phyloP scores from a whole-genome alignment of 2,797 vertebrate species.

The Molossus molossus region DNA sequence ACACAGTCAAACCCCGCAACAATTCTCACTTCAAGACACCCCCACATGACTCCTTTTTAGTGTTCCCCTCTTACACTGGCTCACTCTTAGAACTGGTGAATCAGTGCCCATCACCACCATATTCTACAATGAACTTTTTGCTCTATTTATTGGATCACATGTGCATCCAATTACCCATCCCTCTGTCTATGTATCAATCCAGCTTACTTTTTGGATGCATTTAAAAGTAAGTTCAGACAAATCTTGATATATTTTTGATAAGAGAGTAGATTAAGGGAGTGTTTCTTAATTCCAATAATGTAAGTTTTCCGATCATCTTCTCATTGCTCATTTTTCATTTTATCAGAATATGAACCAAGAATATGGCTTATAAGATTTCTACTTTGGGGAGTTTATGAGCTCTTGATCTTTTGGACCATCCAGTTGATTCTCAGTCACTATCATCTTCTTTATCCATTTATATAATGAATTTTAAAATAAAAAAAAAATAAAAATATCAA shows the following conservation, averaged over 20 bases:
- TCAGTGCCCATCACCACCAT: neutral
- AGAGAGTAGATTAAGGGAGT: neutral
- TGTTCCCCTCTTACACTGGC: neutral
- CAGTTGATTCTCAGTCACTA: constrained; percentile 11
- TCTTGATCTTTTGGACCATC: constrained; percentile 34
- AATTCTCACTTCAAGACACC: neutral
- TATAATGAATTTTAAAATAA: neutral
- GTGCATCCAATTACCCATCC: neutral
- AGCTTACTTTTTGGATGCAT: neutral
- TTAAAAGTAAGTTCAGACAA: neutral
- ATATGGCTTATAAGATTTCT: neutral
- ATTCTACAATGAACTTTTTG: neutral
- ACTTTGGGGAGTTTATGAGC: neutral
- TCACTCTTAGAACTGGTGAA: neutral
- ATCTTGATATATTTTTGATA: neutral
- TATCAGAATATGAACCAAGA: neutral
- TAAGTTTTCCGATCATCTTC: neutral
- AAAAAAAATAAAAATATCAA: neutral
- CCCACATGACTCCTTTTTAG: neutral
- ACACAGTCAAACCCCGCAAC: neutral
- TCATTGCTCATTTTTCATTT: neutral
- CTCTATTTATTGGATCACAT: neutral
- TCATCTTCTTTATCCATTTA: constrained; percentile 13
- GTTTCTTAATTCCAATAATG: neutral
- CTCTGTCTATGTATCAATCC: neutral